These are phyloP conservation scores for Parnassius orleans DNA, from an alignment of 2,888 invertebrate species.

Conservation along the genomic window DNA sequence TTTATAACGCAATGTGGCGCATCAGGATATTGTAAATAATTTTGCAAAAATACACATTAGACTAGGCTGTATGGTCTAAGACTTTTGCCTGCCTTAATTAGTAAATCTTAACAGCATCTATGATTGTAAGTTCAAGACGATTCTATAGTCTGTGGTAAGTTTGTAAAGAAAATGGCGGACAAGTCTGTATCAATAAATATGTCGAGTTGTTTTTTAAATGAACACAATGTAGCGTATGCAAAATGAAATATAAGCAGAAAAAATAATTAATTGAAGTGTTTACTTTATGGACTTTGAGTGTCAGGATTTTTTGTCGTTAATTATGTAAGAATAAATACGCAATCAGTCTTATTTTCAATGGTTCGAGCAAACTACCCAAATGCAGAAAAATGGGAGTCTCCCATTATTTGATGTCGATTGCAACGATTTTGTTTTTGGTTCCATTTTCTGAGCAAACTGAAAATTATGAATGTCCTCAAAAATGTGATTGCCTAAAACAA, in stretches of 20 bases:
- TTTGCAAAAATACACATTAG: too few relatives aligned
- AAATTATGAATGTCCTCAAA: constrained; percentile 82
- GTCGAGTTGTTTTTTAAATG: constrained; percentile 53
- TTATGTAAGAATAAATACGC: constrained; percentile 68
- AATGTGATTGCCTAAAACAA: constrained; percentile 86
- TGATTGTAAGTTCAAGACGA: neutral
- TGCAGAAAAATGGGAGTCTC: constrained; percentile 76
- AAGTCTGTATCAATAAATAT: constrained; percentile 57
- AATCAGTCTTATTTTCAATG: constrained; percentile 46
- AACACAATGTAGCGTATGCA: constrained; percentile 40
- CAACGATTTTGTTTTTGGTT: constrained; percentile 53
- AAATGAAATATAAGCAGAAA: constrained; percentile 53
- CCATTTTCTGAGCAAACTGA: constrained; percentile 56
- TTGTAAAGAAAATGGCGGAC: constrained; percentile 67
- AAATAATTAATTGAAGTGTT: constrained; percentile 50
- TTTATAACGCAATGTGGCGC: too few relatives aligned
- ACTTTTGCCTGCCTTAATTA: too few relatives aligned
- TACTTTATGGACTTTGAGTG: constrained; percentile 41
- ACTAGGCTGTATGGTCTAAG: too few relatives aligned
- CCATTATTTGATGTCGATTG: constrained; percentile 66
- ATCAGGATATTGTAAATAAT: too few relatives aligned
- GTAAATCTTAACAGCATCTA: too few relatives aligned
- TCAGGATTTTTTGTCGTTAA: constrained; percentile 45
- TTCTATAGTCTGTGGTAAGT: constrained; percentile 11
- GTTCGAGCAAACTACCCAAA: constrained; percentile 60